phyloP scores from a whole-genome alignment of 2,113 vertebrate genomes.

The Agelaius tricolor region DNA sequence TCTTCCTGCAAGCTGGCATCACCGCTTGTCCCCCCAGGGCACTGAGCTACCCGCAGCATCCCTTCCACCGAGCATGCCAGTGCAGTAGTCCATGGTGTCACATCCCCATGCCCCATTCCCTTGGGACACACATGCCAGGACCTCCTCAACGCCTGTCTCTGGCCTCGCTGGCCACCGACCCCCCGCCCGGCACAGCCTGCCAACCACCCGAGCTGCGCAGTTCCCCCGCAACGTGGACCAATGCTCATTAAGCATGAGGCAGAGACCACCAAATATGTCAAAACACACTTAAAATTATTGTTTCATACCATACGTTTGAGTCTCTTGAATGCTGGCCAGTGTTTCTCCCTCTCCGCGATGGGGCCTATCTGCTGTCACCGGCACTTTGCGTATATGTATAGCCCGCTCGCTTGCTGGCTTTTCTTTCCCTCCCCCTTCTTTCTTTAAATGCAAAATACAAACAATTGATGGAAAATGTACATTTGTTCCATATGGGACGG shows the following conservation, averaged over 20 bases:
- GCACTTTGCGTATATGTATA: neutral
- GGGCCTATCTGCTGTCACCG: slow-evolving; percentile 43
- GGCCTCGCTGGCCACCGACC: neutral
- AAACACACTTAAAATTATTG: slow-evolving; percentile 63
- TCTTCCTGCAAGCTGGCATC: neutral
- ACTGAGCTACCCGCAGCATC: fast-evolving
- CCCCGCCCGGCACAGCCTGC: neutral
- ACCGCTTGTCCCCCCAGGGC: fast-evolving
- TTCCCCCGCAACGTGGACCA: slow-evolving; percentile 50
- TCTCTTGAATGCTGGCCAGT: slow-evolving; percentile 50
- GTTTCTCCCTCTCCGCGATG: slow-evolving; percentile 23
- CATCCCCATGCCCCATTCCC: fast-evolving
- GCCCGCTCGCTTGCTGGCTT: neutral
- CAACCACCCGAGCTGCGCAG: slow-evolving; percentile 16
- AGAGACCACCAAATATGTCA: slow-evolving; percentile 70
- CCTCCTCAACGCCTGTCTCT: neutral
- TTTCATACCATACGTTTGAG: slow-evolving; percentile 52
- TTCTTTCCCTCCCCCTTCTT: neutral
- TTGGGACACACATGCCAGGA: neutral
- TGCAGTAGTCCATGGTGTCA: fast-evolving
- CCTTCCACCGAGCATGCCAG: fast-evolving
- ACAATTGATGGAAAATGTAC: slow-evolving; percentile 73
- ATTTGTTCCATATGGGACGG: slow-evolving; percentile 73
- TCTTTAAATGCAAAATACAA: slow-evolving; percentile 66
- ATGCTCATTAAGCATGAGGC: slow-evolving; percentile 52